These are phyloP conservation scores for Paedocypris micromegethes DNA, from an alignment of 2,797 vertebrate species.

Conservation along the genomic window DNA sequence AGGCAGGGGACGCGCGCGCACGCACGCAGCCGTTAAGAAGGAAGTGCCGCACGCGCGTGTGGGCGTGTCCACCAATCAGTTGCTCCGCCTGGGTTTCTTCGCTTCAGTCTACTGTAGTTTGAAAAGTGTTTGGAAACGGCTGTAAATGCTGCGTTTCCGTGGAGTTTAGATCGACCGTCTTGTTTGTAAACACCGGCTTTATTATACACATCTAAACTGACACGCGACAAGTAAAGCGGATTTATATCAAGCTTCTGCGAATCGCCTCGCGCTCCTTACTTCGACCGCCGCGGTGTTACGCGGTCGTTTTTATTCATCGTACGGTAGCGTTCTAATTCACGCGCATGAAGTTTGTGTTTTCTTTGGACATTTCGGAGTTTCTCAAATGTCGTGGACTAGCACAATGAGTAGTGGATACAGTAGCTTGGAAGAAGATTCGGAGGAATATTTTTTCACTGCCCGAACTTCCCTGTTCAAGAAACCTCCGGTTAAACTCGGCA, in stretches of 20 bases:
- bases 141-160: background rate
- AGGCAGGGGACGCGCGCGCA: background rate
- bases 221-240: background rate
- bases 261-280: background rate
- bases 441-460: slow-evolving; percentile 96
- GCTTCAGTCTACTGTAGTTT: slow-evolving; percentile 4
- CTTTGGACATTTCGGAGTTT: slow-evolving; percentile 22
- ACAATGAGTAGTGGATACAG: slow-evolving; percentile 99
- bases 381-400: slow-evolving; percentile 84
- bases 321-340: slow-evolving; percentile 4
- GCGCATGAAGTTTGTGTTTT: background rate
- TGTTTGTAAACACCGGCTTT: too few species aligned
- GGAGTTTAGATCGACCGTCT: background rate
- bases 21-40: background rate
- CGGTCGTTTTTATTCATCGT: background rate
- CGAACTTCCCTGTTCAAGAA: slow-evolving; percentile 93
- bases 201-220: background rate
- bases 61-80: background rate
- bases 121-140: background rate
- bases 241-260: background rate
- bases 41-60: background rate
- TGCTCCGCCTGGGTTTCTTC: background rate
- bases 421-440: slow-evolving; percentile 92
- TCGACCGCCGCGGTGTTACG: background rate
- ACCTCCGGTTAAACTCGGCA: slow-evolving; percentile 70